Base-by-base conservation (phyloP, 2,113 vertebrate species). In the Corythornis madagascariensis region DNA sequence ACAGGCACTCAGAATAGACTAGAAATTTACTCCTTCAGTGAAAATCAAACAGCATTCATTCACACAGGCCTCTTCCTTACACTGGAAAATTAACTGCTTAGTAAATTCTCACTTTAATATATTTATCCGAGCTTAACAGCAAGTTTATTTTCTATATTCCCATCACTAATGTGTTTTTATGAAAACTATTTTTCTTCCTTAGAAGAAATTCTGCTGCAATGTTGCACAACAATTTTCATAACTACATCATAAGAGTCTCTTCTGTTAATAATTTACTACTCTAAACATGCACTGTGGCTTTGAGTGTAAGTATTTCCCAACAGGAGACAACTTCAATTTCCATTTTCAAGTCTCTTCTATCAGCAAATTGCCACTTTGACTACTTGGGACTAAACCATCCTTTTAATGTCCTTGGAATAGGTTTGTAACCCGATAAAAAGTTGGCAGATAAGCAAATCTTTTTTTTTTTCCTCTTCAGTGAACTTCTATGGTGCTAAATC, bases 241-340 rank as follows among this genome's bases (percentile, higher is more conserved):
- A 96, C 77, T 93, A n/a, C 80, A 78, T 71, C 76, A 16, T 67
- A 81, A 96, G 86, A 96, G 90, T 45, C 93, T 94, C 93, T 94
- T 94, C 90, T 96, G 88, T 96, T 94, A 96, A 96, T 94, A 94
- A 95, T 92, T 94, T 78, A 96, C 94, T 64, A 81, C 88, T 83
- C 80, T 48, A 94, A 95, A 93, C 70, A 94, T 11, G 40, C 84
- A 53, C 69, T 90, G 90, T 78, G 76, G 80, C 86, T 94, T 87
- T 75, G 20, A 95, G 57, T 13, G 7, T 35, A 81, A 94, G 86
- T 77, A 90, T 90, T 96, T 96, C 94, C 86, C 93, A 93, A 95
- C 43, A 90, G 79, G 33, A 94, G 90, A 31, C 72, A 77, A 75
- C 83, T 88, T 86, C 79, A 91, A 80, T 95, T 91, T 87, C 55